A percentile compares a stretch with the other conserved stretches of the same genome.
Conservation (phyloP, 1,140 invertebrate genomes). For the Drosophila kepulauana region DNA sequence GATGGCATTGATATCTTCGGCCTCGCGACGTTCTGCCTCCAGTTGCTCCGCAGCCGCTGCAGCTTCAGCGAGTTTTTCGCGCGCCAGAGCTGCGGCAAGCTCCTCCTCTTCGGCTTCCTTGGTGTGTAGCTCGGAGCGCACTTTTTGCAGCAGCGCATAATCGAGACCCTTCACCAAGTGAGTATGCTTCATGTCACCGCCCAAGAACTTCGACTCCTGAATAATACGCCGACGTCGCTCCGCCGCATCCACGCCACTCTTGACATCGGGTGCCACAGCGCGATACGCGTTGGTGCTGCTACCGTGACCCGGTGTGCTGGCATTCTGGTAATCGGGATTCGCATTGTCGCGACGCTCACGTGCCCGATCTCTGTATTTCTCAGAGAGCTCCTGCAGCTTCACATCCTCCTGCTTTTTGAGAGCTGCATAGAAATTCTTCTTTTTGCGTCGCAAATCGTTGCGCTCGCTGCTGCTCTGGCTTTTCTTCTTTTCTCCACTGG, state of each 20-base stretch:
- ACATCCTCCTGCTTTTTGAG: conserved; percentile 98
- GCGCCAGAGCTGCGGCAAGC: conserved; percentile 92
- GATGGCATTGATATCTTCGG: conserved; percentile 91
- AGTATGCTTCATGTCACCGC: conserved; percentile 99
- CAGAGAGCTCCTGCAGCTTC: conserved; percentile 97
- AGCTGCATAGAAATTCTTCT: conserved; percentile 97
- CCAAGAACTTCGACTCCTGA: conserved; percentile 99
- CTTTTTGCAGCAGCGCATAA: conserved; percentile 99
- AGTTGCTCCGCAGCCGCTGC: conserved; percentile 88
- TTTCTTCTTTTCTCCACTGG: conserved; percentile 85
- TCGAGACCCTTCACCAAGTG: conserved; percentile 99
- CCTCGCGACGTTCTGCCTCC: conserved; percentile 71
- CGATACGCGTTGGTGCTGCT: conserved; percentile 92
- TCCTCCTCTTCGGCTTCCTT: conserved; percentile 93
- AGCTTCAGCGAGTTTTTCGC: conserved; percentile 89
- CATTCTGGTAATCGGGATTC: conserved; percentile 93
- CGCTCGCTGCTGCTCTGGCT: conserved; percentile 86
- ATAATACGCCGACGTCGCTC: conserved; percentile 97
- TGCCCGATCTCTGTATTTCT: conserved; percentile 97
- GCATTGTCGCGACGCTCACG: conserved; percentile 96
- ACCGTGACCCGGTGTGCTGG: conserved; percentile 87
- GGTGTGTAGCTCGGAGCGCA: conserved; percentile 92
- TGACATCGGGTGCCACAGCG: conserved; percentile 97
- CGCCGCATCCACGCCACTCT: conserved; percentile 97
- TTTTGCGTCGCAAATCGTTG: conserved; percentile 91